phyloP scores from a whole-genome alignment of 2,797 vertebrate genomes.

The Myotis myotis region DNA sequence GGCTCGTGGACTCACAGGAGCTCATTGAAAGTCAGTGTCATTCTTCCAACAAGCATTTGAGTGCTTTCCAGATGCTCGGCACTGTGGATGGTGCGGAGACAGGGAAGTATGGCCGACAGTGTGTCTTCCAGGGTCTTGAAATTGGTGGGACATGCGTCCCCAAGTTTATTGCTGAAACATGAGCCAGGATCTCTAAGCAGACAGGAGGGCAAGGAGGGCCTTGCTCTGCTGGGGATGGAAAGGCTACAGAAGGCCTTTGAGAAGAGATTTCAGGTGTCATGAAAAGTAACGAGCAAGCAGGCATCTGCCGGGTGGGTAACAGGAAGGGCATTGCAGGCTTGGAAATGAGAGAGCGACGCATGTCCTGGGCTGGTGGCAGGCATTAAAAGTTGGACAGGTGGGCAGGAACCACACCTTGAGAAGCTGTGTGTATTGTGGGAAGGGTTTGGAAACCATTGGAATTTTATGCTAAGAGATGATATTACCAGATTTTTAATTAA shows the following conservation, averaged over 20 bases:
- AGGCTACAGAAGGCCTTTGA: background rate
- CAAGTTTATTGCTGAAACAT: too few relatives aligned
- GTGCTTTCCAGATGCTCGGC: background rate
- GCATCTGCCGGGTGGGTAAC: background rate
- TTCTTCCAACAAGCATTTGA: background rate
- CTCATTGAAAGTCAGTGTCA: background rate
- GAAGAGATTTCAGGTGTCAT: background rate
- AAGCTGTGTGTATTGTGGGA: background rate
- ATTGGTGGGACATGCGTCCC: background rate
- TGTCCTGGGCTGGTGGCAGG: background rate
- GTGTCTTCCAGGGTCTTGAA: background rate
- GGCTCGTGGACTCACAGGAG: background rate
- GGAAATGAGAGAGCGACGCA: background rate
- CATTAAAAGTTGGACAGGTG: background rate
- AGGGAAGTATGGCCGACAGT: background rate
- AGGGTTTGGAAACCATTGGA: background rate
- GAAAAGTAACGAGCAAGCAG: background rate
- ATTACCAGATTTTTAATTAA: background rate
- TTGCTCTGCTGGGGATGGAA: background rate
- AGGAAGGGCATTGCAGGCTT: background rate
- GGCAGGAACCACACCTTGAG: background rate
- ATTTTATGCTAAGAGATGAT: background rate
- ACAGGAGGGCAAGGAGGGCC: background rate
- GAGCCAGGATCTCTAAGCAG: background rate
- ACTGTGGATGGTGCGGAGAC: background rate